Evolutionary conservation across 2,888 invertebrate genomes (phyloP).

Genomic region (Cantharis lateralis): DNA sequence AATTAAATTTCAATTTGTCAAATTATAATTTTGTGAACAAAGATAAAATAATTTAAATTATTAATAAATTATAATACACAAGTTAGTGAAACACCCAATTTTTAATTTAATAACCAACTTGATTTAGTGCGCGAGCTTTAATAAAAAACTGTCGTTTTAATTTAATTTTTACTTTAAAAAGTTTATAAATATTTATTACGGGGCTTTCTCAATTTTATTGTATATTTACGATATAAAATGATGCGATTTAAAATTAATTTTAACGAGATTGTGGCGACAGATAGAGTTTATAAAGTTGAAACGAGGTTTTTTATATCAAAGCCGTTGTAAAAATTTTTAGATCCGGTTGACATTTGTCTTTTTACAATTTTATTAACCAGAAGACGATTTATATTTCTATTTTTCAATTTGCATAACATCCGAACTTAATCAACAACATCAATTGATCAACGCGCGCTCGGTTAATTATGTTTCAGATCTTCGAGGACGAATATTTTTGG

Average conservation of each 20-base stretch:
- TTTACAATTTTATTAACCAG: constrained; percentile 2
- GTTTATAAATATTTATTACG: not conserved
- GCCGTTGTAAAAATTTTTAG: not conserved
- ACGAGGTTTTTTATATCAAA: not conserved
- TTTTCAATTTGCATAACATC: constrained; percentile 8
- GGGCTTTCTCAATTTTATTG: constrained; percentile 1
- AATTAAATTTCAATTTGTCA: not conserved
- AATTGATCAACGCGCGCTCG: not conserved
- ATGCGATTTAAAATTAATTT: not conserved
- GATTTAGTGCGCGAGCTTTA: not conserved
- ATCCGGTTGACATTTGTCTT: constrained; percentile 16
- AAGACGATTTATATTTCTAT: constrained; percentile 3
- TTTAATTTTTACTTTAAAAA: not conserved
- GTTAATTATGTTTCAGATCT: not conserved
- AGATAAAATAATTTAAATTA: not conserved
- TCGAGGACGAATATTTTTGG: not conserved
- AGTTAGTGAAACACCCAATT: not conserved
- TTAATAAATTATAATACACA: not conserved
- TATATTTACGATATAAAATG: not conserved
- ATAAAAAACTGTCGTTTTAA: not conserved
- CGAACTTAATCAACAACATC: not conserved
- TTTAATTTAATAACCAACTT: not conserved
- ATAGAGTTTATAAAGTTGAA: not conserved
- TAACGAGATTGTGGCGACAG: not conserved
- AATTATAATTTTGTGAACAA: not conserved